Conservation (phyloP, 2,113 vertebrate genomes). For the Picathartes gymnocephalus region DNA sequence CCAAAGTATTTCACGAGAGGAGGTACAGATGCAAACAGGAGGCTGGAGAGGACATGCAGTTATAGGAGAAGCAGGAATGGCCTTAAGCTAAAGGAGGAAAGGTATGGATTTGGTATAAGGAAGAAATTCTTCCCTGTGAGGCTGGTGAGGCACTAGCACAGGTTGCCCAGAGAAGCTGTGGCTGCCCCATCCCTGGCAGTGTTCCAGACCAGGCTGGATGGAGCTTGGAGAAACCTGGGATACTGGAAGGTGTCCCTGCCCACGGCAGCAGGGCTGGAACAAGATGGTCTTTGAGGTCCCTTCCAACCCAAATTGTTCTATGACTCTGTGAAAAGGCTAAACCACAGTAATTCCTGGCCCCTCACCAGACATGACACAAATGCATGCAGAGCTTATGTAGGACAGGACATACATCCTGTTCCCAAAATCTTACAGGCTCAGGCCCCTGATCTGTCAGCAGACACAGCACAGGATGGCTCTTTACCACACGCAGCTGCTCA, state of each 20-base stretch:
- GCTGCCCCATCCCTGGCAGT: neutral
- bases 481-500: accelerated
- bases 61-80: neutral
- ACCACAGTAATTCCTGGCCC: neutral
- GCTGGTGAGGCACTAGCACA: neutral
- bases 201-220: neutral
- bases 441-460: neutral
- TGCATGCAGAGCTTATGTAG: neutral
- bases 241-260: neutral
- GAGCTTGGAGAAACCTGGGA: neutral
- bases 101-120: neutral
- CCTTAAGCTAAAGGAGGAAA: neutral
- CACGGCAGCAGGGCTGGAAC: neutral
- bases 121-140: neutral
- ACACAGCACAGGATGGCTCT: neutral
- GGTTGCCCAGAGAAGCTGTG: neutral
- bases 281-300: neutral
- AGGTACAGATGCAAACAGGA: neutral
- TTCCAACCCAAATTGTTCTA: neutral
- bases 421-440: neutral
- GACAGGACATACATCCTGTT: neutral
- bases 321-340: neutral
- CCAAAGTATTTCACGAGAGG: neutral
- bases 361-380: neutral
- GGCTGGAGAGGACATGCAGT: neutral